Conservation (phyloP, 2,888 invertebrate genomes). For the Mythimna vitellina region DNA sequence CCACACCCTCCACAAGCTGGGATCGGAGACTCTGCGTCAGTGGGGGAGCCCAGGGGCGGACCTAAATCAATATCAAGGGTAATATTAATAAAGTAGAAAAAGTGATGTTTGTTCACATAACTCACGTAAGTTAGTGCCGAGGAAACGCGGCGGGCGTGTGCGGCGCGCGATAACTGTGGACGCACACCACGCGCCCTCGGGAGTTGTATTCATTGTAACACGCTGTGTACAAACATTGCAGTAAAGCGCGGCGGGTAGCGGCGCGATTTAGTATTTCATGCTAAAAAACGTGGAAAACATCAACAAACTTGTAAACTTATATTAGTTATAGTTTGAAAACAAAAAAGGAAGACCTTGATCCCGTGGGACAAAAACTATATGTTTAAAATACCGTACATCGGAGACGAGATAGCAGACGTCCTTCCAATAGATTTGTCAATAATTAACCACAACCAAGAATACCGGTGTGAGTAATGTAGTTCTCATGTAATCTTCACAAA, state of each 20-base stretch:
- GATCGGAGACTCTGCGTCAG: too few relatives aligned
- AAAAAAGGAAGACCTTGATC: too few relatives aligned
- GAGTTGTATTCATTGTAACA: neutral
- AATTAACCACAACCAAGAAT: neutral
- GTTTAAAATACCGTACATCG: neutral
- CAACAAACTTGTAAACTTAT: too few relatives aligned
- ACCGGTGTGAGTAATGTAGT: neutral
- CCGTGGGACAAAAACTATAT: neutral
- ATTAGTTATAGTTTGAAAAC: too few relatives aligned
- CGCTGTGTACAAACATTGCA: neutral
- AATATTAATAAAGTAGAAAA: conserved; percentile 5
- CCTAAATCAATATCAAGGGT: neutral
- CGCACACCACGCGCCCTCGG: neutral
- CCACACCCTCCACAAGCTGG: too few relatives aligned
- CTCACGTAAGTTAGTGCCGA: neutral
- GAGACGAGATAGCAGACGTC: neutral
- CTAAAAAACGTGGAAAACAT: neutral
- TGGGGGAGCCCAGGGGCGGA: too few relatives aligned
- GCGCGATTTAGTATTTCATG: neutral
- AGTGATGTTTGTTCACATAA: neutral
- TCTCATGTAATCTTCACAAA: conserved; percentile 13
- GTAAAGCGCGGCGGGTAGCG: neutral
- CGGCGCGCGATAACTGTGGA: neutral
- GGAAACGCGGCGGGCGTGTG: neutral
- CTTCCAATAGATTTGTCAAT: neutral